Conservation (phyloP, 1,140 invertebrate species). For the Lepidurus arcticus region DNA sequence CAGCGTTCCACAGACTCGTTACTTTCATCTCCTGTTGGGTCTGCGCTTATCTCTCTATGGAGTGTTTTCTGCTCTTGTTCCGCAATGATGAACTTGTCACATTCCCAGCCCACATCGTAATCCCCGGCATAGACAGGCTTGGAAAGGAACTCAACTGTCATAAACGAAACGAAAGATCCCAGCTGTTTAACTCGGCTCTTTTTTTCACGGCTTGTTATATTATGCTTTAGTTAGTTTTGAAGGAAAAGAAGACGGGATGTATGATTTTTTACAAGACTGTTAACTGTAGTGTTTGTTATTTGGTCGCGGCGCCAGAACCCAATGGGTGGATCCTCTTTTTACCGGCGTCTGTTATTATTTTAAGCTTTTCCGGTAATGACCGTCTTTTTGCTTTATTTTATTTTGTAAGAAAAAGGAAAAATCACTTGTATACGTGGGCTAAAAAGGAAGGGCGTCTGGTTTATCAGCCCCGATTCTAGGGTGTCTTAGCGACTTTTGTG, state of each 20-base stretch:
- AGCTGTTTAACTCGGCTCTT: too few species aligned
- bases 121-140: not conserved
- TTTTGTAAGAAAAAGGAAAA: not conserved
- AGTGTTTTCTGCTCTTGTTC: slow-evolving; percentile 13
- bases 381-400: not conserved
- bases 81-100: not conserved
- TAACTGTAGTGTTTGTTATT: not conserved
- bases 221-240: too few species aligned
- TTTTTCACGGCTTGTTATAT: too few species aligned
- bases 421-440: not conserved
- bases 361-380: not conserved
- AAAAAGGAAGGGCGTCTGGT: not conserved
- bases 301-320: not conserved
- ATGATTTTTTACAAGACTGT: not conserved
- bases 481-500: not conserved
- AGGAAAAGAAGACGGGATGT: not conserved
- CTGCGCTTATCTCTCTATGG: not conserved
- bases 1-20: not conserved
- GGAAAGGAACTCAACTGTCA: not conserved
- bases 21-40: not conserved
- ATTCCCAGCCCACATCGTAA: not conserved
- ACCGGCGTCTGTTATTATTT: not conserved
- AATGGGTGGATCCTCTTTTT: not conserved
- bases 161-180: not conserved
- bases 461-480: not conserved